Conservation (phyloP, 2,888 invertebrate species). For the Busseola fusca region DNA sequence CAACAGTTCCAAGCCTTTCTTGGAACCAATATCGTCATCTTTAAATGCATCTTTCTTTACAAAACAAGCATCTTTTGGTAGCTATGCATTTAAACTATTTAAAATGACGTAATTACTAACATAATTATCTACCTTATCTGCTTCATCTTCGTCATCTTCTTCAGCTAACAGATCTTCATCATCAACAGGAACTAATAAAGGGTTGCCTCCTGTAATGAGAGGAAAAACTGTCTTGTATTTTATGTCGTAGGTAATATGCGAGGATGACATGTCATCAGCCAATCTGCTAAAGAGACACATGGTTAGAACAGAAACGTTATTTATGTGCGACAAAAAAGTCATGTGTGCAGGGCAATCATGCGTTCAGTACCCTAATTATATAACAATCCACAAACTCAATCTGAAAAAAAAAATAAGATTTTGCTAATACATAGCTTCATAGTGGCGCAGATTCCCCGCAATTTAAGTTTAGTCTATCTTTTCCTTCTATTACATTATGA, state of each 20-base stretch:
- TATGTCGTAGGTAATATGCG: neutral
- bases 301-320: neutral
- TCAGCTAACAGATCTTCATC: conserved; percentile 91
- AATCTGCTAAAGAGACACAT: neutral
- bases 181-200: conserved; percentile 86
- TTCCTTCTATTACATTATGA: too few relatives aligned
- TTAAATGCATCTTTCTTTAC: neutral
- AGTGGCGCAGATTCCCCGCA: too few relatives aligned
- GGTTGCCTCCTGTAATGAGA: conserved; percentile 81
- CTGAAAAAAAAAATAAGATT: too few relatives aligned
- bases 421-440: too few relatives aligned
- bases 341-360: neutral
- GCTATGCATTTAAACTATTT: neutral
- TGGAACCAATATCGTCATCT: neutral
- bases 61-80: neutral
- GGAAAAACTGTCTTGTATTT: neutral
- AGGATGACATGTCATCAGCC: neutral
- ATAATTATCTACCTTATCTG: conserved; percentile 91
- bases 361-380: too few relatives aligned
- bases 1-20: neutral
- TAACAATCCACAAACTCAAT: too few relatives aligned
- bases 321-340: neutral
- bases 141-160: conserved; percentile 97
- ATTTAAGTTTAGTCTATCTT: too few relatives aligned
- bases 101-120: conserved; percentile 32